These are phyloP conservation scores for Corythornis madagascariensis DNA, from an alignment of 2,113 vertebrate species.

Conservation along the genomic window DNA sequence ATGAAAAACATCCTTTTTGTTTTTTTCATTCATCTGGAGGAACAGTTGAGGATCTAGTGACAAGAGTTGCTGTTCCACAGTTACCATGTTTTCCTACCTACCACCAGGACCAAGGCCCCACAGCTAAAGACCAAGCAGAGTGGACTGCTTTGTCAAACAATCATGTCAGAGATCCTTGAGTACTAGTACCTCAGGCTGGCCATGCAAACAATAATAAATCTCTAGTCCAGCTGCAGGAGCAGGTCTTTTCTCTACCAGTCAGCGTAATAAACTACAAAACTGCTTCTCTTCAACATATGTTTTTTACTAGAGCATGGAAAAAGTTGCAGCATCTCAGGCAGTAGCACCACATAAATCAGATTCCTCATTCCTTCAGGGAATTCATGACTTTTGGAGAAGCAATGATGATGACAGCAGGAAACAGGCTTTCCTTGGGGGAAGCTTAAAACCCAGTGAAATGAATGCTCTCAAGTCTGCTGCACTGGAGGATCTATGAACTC, in stretches of 20 bases:
- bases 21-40: too few relatives aligned
- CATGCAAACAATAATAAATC: neutral
- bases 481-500: neutral
- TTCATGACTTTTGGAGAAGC: slow-evolving; percentile 7
- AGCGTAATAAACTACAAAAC: neutral
- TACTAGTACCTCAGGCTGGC: neutral
- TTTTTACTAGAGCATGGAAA: neutral
- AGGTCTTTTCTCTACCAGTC: neutral
- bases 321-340: neutral
- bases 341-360: neutral
- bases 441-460: neutral
- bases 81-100: neutral
- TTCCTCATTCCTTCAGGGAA: neutral
- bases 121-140: neutral
- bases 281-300: neutral
- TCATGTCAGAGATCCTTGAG: neutral
- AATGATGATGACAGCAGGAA: neutral
- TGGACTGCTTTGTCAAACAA: neutral
- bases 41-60: neutral
- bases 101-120: neutral
- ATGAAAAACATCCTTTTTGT: neutral
- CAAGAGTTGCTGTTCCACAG: neutral
- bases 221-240: neutral
- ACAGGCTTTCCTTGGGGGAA: neutral
- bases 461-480: neutral